A percentile compares a stretch with the other conserved stretches of the same genome.
These are phyloP conservation scores for Natator depressus DNA, from an alignment of 2,113 vertebrate species.

Conservation along the genomic window DNA sequence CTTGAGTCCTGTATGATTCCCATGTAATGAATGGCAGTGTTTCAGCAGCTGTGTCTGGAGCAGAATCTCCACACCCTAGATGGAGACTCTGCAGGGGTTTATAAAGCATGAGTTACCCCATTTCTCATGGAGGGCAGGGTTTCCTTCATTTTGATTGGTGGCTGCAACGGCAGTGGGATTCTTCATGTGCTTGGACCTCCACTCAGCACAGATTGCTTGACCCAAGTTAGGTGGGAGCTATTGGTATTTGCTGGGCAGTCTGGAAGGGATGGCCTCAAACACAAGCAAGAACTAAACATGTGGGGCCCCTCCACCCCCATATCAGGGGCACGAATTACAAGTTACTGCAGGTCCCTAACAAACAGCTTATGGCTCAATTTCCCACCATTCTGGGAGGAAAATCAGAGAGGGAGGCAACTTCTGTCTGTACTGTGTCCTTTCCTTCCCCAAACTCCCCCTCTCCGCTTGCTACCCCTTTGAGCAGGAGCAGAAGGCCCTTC, in stretches of 20 bases:
- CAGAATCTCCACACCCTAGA: background rate
- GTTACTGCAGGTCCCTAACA: background rate
- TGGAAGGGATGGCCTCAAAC: background rate
- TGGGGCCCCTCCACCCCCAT: background rate
- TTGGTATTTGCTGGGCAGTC: background rate
- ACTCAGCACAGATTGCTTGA: background rate
- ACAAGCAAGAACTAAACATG: background rate
- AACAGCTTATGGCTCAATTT: constrained; percentile 11
- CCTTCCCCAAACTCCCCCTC: background rate
- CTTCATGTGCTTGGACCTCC: background rate
- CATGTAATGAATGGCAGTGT: background rate
- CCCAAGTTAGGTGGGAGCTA: background rate
- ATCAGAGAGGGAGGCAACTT: constrained; percentile 12
- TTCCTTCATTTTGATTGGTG: background rate
- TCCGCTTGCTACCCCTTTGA: background rate
- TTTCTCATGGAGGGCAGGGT: background rate
- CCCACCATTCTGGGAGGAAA: background rate
- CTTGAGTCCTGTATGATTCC: background rate
- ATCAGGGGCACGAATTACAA: constrained; percentile 14
- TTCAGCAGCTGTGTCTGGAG: background rate
- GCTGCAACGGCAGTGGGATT: background rate
- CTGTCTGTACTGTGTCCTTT: background rate
- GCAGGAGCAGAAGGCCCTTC: constrained; percentile 21
- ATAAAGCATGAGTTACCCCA: background rate
- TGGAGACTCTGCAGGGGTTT: background rate